phyloP scores from a whole-genome alignment of 2,113 vertebrate species.

The Corapipo altera region DNA sequence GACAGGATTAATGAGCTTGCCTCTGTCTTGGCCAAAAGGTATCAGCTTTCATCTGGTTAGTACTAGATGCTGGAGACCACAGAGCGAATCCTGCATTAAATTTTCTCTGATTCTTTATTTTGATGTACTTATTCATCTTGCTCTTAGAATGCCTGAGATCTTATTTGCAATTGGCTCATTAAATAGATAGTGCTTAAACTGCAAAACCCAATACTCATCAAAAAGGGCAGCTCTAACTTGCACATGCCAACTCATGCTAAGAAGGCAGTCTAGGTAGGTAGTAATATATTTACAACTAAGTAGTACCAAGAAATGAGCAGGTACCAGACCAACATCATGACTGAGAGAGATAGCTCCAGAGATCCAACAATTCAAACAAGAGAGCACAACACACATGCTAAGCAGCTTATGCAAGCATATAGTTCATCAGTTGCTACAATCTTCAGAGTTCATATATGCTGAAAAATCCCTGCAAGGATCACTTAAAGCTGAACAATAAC shows the following conservation, averaged over 20 bases:
- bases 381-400: accelerated
- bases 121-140: neutral
- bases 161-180: neutral
- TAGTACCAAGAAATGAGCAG: neutral
- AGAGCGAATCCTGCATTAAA: neutral
- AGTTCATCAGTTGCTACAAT: neutral
- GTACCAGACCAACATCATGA: accelerated
- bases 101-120: neutral
- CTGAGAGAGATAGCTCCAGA: neutral
- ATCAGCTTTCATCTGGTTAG: neutral
- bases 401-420: neutral
- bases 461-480: neutral
- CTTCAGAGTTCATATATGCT: neutral
- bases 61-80: neutral
- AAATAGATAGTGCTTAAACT: neutral
- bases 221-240: neutral
- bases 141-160: neutral
- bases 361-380: neutral
- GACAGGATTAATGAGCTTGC: neutral
- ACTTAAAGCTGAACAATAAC: neutral
- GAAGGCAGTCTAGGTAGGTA: neutral
- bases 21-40: neutral
- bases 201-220: accelerated
- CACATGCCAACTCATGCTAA: neutral
- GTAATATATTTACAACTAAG: neutral